Base-by-base conservation (phyloP, 2,113 vertebrate species). In the Mastomys natalensis region DNA sequence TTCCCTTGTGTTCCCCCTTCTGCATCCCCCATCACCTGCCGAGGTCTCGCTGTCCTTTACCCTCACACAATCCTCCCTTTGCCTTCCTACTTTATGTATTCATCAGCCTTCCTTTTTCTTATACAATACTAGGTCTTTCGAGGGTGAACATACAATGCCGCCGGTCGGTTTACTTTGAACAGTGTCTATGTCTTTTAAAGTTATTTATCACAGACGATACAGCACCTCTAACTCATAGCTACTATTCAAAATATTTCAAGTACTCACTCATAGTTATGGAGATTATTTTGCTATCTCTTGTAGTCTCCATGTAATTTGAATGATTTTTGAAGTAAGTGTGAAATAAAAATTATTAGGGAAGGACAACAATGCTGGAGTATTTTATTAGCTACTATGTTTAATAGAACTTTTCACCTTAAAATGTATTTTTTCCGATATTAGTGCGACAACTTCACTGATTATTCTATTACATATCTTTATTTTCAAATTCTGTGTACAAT, bases 161-260 rank as follows among this genome's bases (percentile, higher is more conserved):
- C 3, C 78, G 43, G 21, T 55, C 90, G 1, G 77, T 55, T 93
- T 17, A 34, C 48, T 66, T 93, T 77, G 86, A 87, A 53, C 13
- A 55, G 34, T 37, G 4, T 51, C 51, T 80, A 19, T 77, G 22
- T 37, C 21, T 73, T 48, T 70, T 82, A 22, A 93, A 73, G 21
- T 3, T 7, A 45, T 66, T 85, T 88, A 58, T 76, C 48, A 89
- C 12, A 8, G 34, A 40, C 5, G 89, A 45, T 22, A 81, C 31
- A 21, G 12, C 19, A 55, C 43, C 34, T 92, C 48, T 15, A 82
- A 91, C 60, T 73, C 34, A 19, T 8, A 5, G 19, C 12, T 66
- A 91, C 53, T 87, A 43, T 24, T 60, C 40, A 77, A 85, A 91
- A 81, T 77, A 81, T 31, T 95, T 19, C 22, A 94, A 80, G 88